Percentiles rank a stretch among this genome's conserved stretches.
Evolutionary conservation across 2,113 vertebrate genomes (phyloP).

Genomic region (Arothron firmamentum): DNA sequence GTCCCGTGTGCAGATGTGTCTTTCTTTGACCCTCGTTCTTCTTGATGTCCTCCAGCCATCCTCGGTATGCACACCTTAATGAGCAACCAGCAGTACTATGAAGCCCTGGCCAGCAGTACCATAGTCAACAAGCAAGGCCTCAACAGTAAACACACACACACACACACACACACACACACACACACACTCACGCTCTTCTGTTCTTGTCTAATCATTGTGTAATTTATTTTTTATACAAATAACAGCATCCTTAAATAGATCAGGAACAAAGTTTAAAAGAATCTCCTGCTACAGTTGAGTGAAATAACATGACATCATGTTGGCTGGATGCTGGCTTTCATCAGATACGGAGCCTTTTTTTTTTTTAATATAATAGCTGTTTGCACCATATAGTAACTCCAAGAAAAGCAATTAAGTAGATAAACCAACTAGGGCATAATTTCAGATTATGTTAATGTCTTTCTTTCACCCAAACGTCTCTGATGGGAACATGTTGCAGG

Average conservation of each 20-base stretch:
- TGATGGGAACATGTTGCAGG: slow-evolving; percentile 66
- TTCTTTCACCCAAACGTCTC: too few species aligned
- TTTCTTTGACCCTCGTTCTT: slow-evolving; percentile 9
- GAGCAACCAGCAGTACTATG: slow-evolving; percentile 99
- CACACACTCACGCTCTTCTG: not conserved
- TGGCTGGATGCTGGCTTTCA: slow-evolving; percentile 15
- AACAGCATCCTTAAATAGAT: too few species aligned
- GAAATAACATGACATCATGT: slow-evolving; percentile 33
- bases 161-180: slow-evolving; percentile 34
- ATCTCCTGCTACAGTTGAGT: not conserved
- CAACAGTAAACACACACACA: slow-evolving; percentile 82
- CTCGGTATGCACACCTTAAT: slow-evolving; percentile 99
- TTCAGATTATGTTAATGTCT: too few species aligned
- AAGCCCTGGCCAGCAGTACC: slow-evolving; percentile 91
- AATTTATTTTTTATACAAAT: too few species aligned
- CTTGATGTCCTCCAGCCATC: slow-evolving; percentile 79
- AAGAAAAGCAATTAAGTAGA: too few species aligned
- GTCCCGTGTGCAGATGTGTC: too few species aligned
- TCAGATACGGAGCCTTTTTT: too few species aligned
- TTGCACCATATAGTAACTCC: too few species aligned
- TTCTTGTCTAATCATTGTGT: too few species aligned
- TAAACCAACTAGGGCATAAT: too few species aligned
- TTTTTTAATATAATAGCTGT: too few species aligned
- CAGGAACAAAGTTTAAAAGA: too few species aligned
- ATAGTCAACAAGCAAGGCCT: slow-evolving; percentile 98